Base-by-base conservation (phyloP, 2,797 vertebrate species). In the Calcarius lapponicus region DNA sequence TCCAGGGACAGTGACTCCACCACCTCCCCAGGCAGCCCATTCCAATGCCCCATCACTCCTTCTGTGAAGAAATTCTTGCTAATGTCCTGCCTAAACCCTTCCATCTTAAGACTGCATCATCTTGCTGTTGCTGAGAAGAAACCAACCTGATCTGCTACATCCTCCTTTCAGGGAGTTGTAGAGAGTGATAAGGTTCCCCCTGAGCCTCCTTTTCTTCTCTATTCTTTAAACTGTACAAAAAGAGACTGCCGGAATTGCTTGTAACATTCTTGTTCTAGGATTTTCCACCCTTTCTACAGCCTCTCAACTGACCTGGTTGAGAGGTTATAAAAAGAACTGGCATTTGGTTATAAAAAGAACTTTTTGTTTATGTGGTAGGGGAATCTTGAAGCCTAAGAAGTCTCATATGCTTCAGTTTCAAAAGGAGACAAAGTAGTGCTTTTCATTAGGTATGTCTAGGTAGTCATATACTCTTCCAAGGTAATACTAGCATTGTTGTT, bases 91-190 rank as follows among this genome's bases (percentile, higher is more conserved):
- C 43, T 58, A 43, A 34, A 26, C 9, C 3, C 5, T 2, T 26
- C 17, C 28, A 36, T 21, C 2, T 34, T 22, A 58, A 51, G 26
- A 25, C 32, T 58, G 9, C 1, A 7, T 34, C 3, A 5, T 58
- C 6, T 51, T 9, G 10, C 43, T 58, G 36, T 18, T 50, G 26
- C 13, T 21, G 13, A 7, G 18, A 32, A 60, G 32, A 75, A 18
- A 26, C 26, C 1, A 2, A 26, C 3, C 11, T 7, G 5, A 15
- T 61, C 18, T 40, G 58, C 26, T 66, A 15, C 21, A 21, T 1
- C 11, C 14, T 58, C 16, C 15, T 19, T 29, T 20, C 25, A 29
- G 22, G 11, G 13, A 34, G 13, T 11, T 21, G 17, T 25, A n/a
- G 42, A 21, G 17, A 48, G 34, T 13, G 32, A 36, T 16, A 36